A percentile compares a stretch with the other conserved stretches of the same genome.
Evolutionary conservation across 2,797 vertebrate genomes (phyloP).

Genomic region (Enteromius mattozi): DNA sequence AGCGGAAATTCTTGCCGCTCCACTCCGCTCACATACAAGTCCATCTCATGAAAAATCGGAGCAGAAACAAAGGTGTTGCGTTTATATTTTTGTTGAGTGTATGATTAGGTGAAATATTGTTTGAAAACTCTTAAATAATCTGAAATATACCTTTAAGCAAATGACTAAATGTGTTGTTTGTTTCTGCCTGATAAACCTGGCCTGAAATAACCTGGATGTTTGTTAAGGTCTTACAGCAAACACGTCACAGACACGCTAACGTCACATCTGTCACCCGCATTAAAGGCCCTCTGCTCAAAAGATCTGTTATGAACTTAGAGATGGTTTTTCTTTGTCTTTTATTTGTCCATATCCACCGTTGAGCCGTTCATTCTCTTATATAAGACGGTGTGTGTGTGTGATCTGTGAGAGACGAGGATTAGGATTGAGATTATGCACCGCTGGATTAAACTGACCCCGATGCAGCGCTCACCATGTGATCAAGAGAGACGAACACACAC

Average conservation of each 20-base stretch:
- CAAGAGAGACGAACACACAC: background rate
- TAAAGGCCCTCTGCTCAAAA: background rate
- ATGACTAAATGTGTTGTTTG: background rate
- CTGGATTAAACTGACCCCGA: conserved; percentile 52
- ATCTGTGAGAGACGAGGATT: conserved; percentile 48
- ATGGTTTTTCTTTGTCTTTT: background rate
- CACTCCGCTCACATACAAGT: too few relatives aligned
- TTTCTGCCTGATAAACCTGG: background rate
- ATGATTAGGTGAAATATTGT: background rate
- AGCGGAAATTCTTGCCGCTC: too few relatives aligned
- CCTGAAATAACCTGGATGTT: background rate
- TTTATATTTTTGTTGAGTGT: too few relatives aligned
- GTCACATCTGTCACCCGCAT: background rate
- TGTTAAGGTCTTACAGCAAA: background rate
- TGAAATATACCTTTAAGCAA: background rate
- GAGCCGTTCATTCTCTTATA: background rate
- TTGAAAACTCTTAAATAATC: background rate
- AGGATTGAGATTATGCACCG: conserved; percentile 47
- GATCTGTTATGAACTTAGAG: background rate
- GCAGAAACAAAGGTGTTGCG: too few relatives aligned
- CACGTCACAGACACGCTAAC: background rate
- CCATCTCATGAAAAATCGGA: too few relatives aligned
- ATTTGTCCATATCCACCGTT: conserved; percentile 1
- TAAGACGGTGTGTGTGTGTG: conserved; percentile 3
- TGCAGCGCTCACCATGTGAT: conserved; percentile 39